Base-by-base conservation (phyloP, 2,888 invertebrate species). In the Drosophila limbata region DNA sequence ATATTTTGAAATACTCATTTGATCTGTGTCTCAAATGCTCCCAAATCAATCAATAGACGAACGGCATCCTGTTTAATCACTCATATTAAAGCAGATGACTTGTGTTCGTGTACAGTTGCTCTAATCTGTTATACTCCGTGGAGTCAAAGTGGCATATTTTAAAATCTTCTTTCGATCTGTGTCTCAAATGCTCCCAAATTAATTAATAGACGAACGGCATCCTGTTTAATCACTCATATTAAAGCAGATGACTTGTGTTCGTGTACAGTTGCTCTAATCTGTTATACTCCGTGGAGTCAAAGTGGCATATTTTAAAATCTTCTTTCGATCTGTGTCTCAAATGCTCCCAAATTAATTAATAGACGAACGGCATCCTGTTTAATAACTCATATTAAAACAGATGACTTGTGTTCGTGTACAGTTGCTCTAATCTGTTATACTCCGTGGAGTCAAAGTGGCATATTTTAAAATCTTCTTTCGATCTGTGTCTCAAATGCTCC, bases 331-430 rank as follows among this genome's bases (percentile, higher is more conserved):
- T 72, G 56, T 77, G 69, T 78, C 70, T 81, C 74, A 79, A 70
- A 77, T 65, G n/a, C 71, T 74, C 68, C 76, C 1, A 76, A n/a
- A 62, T 15, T 0, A 71, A 71, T 9, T 0, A 19, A n/a, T 3
- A 48, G 50, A 42, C 73, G 69, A 77, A 76, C 72, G 77, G 77
- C 76, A 77, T 77, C 76, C 73, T 77, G 76, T 40, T 51, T 72
- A 77, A 65, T 73, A 1, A 0, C 0, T 39, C 6, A 73, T 73
- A 77, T 73, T 76, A 68, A 61, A 53, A 13, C 77, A 73, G 77
- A 77, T 56, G 77, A 77, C 77, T 77, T 77, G 61, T 69, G 72
- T 77, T 77, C 40, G 75, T 62, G 44, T 61, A 76, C 74, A 75
- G 13, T 15, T 13, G 1, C 1, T 4, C 0, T 64, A 51, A 40